Conservation (phyloP, 2,113 vertebrate genomes). For the Cichladusa arquata region DNA sequence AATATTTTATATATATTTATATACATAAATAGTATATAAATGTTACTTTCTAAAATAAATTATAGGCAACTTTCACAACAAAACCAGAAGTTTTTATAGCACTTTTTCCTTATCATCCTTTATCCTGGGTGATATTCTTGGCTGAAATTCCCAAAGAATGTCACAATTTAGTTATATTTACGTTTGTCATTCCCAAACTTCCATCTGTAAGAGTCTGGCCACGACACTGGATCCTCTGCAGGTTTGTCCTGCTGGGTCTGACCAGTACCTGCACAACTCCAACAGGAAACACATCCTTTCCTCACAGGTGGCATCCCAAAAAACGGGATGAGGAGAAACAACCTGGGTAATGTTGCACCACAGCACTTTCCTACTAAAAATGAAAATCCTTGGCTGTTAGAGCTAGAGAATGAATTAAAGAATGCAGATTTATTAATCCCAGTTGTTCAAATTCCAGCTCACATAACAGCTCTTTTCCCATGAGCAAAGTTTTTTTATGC, state of each 20-base stretch:
- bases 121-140: neutral
- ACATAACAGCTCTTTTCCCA: neutral
- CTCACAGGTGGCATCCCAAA: fast-evolving
- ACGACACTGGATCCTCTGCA: fast-evolving
- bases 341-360: fast-evolving
- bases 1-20: neutral
- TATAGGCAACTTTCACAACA: neutral
- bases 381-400: neutral
- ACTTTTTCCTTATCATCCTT: neutral
- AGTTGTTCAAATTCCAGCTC: conserved; percentile 17
- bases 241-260: no score
- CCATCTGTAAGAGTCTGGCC: fast-evolving
- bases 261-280: neutral
- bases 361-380: neutral
- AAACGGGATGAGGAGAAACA: neutral
- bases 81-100: neutral
- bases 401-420: neutral
- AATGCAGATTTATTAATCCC: conserved; percentile 15
- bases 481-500: neutral
- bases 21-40: neutral
- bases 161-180: neutral
- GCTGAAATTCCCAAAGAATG: neutral
- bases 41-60: neutral
- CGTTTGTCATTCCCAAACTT: neutral
- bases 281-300: neutral